Evolutionary conservation across 1,140 invertebrate genomes (phyloP).

Genomic region (Hylyphantes graminicola): DNA sequence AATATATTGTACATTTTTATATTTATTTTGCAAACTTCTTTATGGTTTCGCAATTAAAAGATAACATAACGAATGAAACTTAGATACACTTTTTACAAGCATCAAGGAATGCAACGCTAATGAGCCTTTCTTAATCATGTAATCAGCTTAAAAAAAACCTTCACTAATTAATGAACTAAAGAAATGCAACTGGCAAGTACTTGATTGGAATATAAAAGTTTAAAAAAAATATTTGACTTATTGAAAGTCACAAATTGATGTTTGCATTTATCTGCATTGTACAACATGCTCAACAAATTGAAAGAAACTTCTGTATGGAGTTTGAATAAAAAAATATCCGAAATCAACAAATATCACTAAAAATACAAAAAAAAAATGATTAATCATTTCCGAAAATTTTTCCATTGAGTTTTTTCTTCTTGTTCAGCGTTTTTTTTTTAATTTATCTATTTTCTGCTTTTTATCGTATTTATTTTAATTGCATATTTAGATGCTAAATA

Average conservation of each 20-base stretch:
- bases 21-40: too few relatives aligned
- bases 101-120: too few relatives aligned
- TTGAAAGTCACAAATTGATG: not conserved
- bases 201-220: too few relatives aligned
- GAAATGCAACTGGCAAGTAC: too few relatives aligned
- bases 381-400: conserved; percentile 29
- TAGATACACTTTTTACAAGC: too few relatives aligned
- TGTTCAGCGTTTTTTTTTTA: not conserved
- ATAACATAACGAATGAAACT: too few relatives aligned
- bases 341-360: not conserved
- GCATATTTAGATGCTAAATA: conserved; percentile 22
- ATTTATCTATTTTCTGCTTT: not conserved
- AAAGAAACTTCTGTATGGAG: not conserved
- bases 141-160: too few relatives aligned
- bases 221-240: too few relatives aligned
- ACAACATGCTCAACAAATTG: conserved; percentile 13
- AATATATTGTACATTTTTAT: too few relatives aligned
- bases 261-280: conserved; percentile 13
- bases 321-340: not conserved
- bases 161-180: too few relatives aligned
- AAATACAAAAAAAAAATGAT: conserved; percentile 10
- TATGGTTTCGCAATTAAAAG: too few relatives aligned
- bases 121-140: too few relatives aligned
- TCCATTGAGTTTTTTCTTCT: not conserved
- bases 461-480: conserved; percentile 34